These are phyloP conservation scores for Antennarius maculatus DNA, from an alignment of 2,797 vertebrate species.

Conservation along the genomic window DNA sequence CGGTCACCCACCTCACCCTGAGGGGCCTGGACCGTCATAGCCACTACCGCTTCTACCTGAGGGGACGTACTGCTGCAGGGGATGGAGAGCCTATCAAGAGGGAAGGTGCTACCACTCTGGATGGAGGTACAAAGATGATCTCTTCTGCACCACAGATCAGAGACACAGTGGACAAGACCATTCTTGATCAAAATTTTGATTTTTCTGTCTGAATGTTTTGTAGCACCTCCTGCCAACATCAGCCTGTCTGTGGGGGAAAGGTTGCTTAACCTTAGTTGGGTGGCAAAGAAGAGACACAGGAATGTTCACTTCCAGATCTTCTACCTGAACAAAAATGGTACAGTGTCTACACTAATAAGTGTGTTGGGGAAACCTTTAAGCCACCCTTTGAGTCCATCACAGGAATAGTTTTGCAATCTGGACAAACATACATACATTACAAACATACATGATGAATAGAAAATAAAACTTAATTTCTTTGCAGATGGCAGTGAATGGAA, in stretches of 20 bases:
- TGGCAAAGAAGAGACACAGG: slow-evolving; percentile 81
- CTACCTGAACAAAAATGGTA: slow-evolving; percentile 81
- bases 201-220: slow-evolving; percentile 34
- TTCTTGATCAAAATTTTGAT: background rate
- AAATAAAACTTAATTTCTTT: slow-evolving; percentile 17
- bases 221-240: slow-evolving; percentile 81
- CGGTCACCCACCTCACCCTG: slow-evolving; percentile 74
- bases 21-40: slow-evolving; percentile 78
- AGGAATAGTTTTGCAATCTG: slow-evolving; percentile 4
- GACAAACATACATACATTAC: too few relatives aligned
- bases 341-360: background rate
- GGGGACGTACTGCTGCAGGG: slow-evolving; percentile 81
- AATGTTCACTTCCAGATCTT: slow-evolving; percentile 83
- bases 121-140: slow-evolving; percentile 77
- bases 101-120: slow-evolving; percentile 85
- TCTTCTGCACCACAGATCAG: background rate
- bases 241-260: slow-evolving; percentile 77
- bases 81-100: slow-evolving; percentile 77
- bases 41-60: slow-evolving; percentile 86
- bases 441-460: slow-evolving; percentile 3
- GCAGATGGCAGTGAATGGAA: slow-evolving; percentile 70
- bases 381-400: background rate
- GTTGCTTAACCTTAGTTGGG: slow-evolving; percentile 85
- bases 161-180: background rate
- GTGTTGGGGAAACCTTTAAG: background rate